These are phyloP conservation scores for Sinella curviseta DNA, from an alignment of 1,140 invertebrate species.

Conservation along the genomic window DNA sequence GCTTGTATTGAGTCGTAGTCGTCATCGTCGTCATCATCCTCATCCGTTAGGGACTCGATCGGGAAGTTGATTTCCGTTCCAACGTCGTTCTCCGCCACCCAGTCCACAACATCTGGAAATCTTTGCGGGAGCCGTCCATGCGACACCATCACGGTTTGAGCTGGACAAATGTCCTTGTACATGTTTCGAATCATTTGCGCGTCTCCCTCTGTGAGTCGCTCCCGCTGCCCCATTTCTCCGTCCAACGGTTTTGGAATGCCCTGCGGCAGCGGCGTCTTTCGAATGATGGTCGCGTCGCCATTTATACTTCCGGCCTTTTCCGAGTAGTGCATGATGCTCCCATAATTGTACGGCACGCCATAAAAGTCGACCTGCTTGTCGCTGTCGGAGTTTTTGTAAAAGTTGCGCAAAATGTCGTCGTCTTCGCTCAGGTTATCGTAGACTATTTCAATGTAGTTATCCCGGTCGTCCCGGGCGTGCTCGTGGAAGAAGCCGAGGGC, in stretches of 20 bases:
- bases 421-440: conserved; percentile 59
- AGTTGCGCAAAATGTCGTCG: conserved; percentile 36
- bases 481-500: conserved; percentile 69
- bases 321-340: conserved; percentile 43
- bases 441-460: conserved; percentile 64
- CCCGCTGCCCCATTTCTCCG: conserved; percentile 63
- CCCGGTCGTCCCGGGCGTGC: conserved; percentile 66
- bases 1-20: background rate
- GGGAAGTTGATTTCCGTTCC: conserved; percentile 32
- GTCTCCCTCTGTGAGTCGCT: conserved; percentile 70
- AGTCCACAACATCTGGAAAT: conserved; percentile 36
- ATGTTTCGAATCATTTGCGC: conserved; percentile 72
- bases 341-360: conserved; percentile 44
- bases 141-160: background rate
- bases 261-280: conserved; percentile 5
- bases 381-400: conserved; percentile 36
- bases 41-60: conserved; percentile 34
- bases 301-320: conserved; percentile 39
- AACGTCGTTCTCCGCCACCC: conserved; percentile 29
- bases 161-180: conserved; percentile 61
- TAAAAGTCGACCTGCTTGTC: conserved; percentile 22
- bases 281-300: conserved; percentile 38
- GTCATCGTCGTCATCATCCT: conserved; percentile 38
- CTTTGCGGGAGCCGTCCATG: conserved; percentile 10
- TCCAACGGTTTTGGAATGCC: conserved; percentile 28